These are phyloP conservation scores for Diuraphis noxia DNA, from an alignment of 1,140 invertebrate genomes.

Conservation along the genomic window DNA sequence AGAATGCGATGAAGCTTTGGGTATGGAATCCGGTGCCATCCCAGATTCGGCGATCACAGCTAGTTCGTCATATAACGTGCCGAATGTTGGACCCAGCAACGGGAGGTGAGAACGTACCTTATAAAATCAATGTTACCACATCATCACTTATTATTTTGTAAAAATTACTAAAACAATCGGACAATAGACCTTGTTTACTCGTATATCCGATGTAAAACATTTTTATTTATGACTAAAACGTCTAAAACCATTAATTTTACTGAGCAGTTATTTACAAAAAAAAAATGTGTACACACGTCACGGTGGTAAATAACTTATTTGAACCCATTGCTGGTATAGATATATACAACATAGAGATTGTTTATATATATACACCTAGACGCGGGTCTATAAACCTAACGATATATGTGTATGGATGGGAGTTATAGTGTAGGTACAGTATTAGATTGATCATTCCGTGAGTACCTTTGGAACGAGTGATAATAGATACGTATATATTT, in stretches of 20 bases:
- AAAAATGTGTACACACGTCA: background rate
- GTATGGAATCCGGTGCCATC: slow-evolving; percentile 68
- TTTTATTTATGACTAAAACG: background rate
- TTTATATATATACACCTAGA: background rate
- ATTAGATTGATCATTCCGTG: background rate
- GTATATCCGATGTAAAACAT: background rate
- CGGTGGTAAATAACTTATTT: background rate
- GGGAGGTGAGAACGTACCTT: slow-evolving; percentile 65
- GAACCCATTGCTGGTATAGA: background rate
- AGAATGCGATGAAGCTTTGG: slow-evolving; percentile 64
- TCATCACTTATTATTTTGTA: background rate
- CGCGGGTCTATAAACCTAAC: background rate
- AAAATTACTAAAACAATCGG: background rate
- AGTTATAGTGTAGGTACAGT: background rate
- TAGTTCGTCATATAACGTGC: slow-evolving; percentile 65
- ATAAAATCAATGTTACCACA: background rate
- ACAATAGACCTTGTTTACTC: background rate
- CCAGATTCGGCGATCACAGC: slow-evolving; percentile 66
- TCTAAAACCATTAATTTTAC: background rate
- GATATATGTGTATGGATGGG: background rate
- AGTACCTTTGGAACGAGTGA: background rate
- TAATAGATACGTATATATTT: background rate
- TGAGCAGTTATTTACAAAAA: background rate
- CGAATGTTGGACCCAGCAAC: slow-evolving; percentile 67
- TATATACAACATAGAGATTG: background rate